Evolutionary conservation across 92 coral and sea anemone species (phyloP), one percentile per base, ranked within the genome.

Genomic region (Epizoanthus rinbou): DNA sequence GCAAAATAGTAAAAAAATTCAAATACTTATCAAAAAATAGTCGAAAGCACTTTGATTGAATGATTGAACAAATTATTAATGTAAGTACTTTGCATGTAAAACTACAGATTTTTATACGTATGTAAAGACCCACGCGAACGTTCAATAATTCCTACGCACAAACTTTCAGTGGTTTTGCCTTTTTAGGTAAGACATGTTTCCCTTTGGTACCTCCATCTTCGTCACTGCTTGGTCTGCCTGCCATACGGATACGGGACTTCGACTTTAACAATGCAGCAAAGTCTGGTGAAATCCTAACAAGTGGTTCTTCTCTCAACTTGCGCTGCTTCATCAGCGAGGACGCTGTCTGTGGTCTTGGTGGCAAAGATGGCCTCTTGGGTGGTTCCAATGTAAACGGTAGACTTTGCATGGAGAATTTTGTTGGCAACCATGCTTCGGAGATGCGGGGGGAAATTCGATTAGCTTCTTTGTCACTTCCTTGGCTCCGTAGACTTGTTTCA

Each of bases 381-480:
- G 22, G 82, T n/a, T 15, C 21, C 45, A 78, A 0, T 21, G 39
- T 25, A 19, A 62, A 60, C 24, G 60, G 82, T 69, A 78, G 47
- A 78, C 82, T 78, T 78, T 69, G 69, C 15, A 78, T 57, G 14
- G 82, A 78, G 39, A 62, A 78, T 41, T 69, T 81, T 45, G 85
- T 66, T 16, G 85, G 86, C 31, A 89, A 52, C 92, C 92, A 89
- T 8, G 92, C 92, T 28, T 74, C 84, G 25, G 92, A 89, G 43
- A 89, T 85, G 54, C 87, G 84, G 68, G 87, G 92, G 24, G 80
- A 81, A 43, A 89, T 86, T 7, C 58, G 66, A 65, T 85, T 88
- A 24, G 70, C 85, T 33, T 87, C 89, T 76, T 74, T 86, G 54
- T 75, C 84, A 58, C 89, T 88, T 22, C 82, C 69, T 24, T 45